Evolutionary conservation across 2,888 invertebrate genomes (phyloP), one percentile per base, ranked within the genome.

Genomic region (Artemia sinica): DNA sequence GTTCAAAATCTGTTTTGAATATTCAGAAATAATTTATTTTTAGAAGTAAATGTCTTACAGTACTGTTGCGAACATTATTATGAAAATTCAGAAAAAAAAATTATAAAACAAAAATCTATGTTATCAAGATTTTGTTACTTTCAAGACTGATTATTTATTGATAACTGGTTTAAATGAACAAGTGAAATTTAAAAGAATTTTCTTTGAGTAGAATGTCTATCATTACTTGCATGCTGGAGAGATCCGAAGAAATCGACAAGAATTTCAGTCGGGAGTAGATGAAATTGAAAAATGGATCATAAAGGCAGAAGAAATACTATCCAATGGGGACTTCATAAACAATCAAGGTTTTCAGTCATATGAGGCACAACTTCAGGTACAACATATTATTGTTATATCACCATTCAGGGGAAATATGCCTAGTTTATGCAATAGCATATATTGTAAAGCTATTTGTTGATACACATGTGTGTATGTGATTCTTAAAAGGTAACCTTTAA

Each of bases 181-280:
- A 65, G n/a, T 50, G 49, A 28, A 49, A 52, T 49, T 66, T 66
- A 14, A 48, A 68, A 49, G n/a, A 68, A 66, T 12, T 69, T 71
- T 72, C 52, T 67, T 71, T 65, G 72, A 71, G 13, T 84, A 86
- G 73, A 85, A 87, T 74, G 88, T 90, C 5, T 88, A 89, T 76
- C 87, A 90, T 79, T 93, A 91, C 77, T 89, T 91, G 79, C 88
- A 90, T 72, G 88, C 89, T 11, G 91, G 92, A 6, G 90, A 92
- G 75, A 85, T 91, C 7, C 80, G 91, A 2, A 83, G 91, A 49
- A 86, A 87, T 72, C 83, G 89, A 0, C 87, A 89, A 75, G 88
- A 88, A 75, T 87, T 90, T 75, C 83, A 87, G 58, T 78, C 82
- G 0, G 89, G 89, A 2, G 83, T 88, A 12, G 86, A 86, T 70